These are phyloP conservation scores for Leucophora obtusa DNA, from an alignment of 2,888 invertebrate species.

Conservation along the genomic window DNA sequence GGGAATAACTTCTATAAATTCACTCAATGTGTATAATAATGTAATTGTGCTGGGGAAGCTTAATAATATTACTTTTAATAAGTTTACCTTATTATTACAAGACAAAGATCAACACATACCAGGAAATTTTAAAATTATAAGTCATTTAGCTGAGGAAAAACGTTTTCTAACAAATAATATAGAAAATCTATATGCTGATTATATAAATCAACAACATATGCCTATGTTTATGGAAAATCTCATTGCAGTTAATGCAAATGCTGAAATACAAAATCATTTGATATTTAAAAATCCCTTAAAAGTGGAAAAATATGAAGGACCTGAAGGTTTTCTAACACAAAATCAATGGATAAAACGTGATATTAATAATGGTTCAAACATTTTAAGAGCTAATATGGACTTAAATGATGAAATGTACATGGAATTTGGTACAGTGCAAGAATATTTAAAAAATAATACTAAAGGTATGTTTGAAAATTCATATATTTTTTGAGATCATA, in stretches of 20 bases:
- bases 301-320: slow-evolving; percentile 69
- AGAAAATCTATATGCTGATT: slow-evolving; percentile 69
- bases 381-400: slow-evolving; percentile 1
- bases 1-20: slow-evolving; percentile 77
- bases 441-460: slow-evolving; percentile 66
- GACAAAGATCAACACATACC: slow-evolving; percentile 70
- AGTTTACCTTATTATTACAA: slow-evolving; percentile 75
- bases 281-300: slow-evolving; percentile 70
- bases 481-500: too few species aligned
- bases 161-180: slow-evolving; percentile 72
- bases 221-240: slow-evolving; percentile 74
- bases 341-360: slow-evolving; percentile 44
- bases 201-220: slow-evolving; percentile 75
- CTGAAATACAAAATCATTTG: slow-evolving; percentile 69
- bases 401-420: neutral
- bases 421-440: slow-evolving; percentile 59
- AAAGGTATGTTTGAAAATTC: slow-evolving; percentile 59
- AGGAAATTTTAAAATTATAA: slow-evolving; percentile 71
- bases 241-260: slow-evolving; percentile 37
- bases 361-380: neutral
- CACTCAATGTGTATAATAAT: slow-evolving; percentile 72
- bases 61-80: slow-evolving; percentile 76
- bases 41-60: slow-evolving; percentile 75
- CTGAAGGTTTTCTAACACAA: slow-evolving; percentile 34
- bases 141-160: slow-evolving; percentile 66